These are phyloP conservation scores for Muscicapa comitata DNA, from an alignment of 2,797 vertebrate genomes.

Conservation along the genomic window DNA sequence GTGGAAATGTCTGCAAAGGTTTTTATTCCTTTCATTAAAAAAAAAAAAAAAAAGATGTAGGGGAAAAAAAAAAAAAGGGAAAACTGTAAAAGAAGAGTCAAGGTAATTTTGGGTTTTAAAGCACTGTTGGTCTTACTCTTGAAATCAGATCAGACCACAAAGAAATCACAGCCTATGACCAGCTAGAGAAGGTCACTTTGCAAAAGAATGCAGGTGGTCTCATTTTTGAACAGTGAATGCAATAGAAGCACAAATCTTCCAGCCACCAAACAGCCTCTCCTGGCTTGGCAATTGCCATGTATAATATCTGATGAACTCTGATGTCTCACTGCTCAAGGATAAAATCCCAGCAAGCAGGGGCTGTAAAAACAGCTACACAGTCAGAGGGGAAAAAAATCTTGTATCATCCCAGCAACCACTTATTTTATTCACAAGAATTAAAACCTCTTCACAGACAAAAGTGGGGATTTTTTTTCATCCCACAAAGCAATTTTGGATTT, in stretches of 20 bases:
- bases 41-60: background rate
- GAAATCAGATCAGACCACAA: conserved; percentile 43
- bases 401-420: background rate
- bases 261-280: conserved; percentile 30
- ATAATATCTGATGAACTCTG: conserved; percentile 15
- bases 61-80: rapidly evolving
- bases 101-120: conserved; percentile 39
- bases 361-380: conserved; percentile 29
- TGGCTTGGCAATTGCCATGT: conserved; percentile 26
- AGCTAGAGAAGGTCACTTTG: conserved; percentile 44
- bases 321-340: conserved; percentile 1
- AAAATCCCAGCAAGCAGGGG: conserved; percentile 23
- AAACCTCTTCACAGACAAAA: conserved; percentile 32
- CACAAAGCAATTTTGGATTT: conserved; percentile 31
- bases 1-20: background rate
- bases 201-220: conserved; percentile 36
- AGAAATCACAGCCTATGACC: conserved; percentile 14
- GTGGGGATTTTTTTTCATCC: background rate
- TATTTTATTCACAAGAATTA: conserved; percentile 1
- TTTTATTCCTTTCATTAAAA: background rate
- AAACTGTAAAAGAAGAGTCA: background rate
- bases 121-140: conserved; percentile 22
- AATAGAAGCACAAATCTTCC: conserved; percentile 51
- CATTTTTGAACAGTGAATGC: conserved; percentile 18
- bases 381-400: background rate